phyloP scores from a whole-genome alignment of 2,113 vertebrate species.

The Stigmatopora nigra region DNA sequence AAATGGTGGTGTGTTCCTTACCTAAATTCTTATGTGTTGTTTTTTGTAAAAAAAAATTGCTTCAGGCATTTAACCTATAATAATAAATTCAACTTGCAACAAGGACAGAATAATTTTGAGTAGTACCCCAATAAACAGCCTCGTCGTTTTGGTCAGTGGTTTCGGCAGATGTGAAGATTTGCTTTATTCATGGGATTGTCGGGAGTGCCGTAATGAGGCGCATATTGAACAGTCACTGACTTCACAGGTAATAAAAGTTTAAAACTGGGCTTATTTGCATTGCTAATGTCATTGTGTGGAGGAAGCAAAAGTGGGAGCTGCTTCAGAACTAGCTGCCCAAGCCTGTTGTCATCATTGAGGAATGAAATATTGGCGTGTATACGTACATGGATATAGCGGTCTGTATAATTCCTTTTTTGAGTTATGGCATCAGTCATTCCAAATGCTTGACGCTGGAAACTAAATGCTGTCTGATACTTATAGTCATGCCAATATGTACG shows the following conservation, averaged over 20 bases:
- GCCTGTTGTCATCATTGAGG: not conserved
- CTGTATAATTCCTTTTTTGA: not conserved
- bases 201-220: not conserved
- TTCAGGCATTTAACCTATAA: not conserved
- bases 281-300: conserved; percentile 2
- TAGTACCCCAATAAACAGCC: not conserved
- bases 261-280: not conserved
- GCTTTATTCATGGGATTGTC: not conserved
- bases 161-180: not conserved
- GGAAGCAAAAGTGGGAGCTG: not conserved
- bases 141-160: not conserved
- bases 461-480: conserved; percentile 33
- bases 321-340: not conserved
- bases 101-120: not conserved
- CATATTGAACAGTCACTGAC: not conserved
- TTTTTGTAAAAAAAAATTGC: not conserved
- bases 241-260: not conserved
- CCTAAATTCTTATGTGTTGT: not conserved
- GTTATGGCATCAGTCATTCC: not conserved
- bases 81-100: not conserved
- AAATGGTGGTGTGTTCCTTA: not conserved
- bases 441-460: conserved; percentile 34
- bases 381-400: not conserved
- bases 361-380: not conserved
- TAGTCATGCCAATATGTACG: conserved; percentile 31